A percentile compares a stretch with the other conserved stretches of the same genome.
phyloP scores from a whole-genome alignment of 92 coral and sea anemone species.

The Epizoanthus rinbou region DNA sequence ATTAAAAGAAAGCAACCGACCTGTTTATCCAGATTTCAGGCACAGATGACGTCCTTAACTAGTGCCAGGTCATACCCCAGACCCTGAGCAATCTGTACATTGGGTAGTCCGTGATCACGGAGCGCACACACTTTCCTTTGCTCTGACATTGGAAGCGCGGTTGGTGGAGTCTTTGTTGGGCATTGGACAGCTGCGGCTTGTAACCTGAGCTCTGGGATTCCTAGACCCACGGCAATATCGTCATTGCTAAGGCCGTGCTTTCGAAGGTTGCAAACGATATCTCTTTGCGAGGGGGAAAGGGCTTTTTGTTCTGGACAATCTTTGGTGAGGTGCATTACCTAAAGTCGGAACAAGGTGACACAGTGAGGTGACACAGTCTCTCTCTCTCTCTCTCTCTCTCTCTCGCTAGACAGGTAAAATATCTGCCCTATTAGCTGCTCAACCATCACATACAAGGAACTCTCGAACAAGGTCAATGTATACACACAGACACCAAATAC shows the following conservation, averaged over 20 bases:
- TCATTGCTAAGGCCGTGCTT: conserved; percentile 8
- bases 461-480: too few relatives aligned
- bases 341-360: too few relatives aligned
- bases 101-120: background rate
- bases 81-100: background rate
- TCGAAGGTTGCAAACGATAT: conserved; percentile 3
- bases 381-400: too few relatives aligned
- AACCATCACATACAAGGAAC: too few relatives aligned
- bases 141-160: background rate
- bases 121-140: background rate
- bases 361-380: too few relatives aligned
- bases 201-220: background rate
- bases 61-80: background rate
- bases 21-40: too few relatives aligned
- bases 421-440: too few relatives aligned
- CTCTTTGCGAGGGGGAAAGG: conserved; percentile 10
- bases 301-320: background rate
- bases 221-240: background rate
- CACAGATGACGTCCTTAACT: background rate
- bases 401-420: too few relatives aligned
- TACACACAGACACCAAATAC: too few relatives aligned
- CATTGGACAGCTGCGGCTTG: background rate
- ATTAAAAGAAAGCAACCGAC: too few relatives aligned
- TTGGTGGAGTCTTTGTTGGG: background rate
- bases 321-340: background rate